Base-by-base conservation (phyloP, 1,140 invertebrate species). In the Goniozus legneri region DNA sequence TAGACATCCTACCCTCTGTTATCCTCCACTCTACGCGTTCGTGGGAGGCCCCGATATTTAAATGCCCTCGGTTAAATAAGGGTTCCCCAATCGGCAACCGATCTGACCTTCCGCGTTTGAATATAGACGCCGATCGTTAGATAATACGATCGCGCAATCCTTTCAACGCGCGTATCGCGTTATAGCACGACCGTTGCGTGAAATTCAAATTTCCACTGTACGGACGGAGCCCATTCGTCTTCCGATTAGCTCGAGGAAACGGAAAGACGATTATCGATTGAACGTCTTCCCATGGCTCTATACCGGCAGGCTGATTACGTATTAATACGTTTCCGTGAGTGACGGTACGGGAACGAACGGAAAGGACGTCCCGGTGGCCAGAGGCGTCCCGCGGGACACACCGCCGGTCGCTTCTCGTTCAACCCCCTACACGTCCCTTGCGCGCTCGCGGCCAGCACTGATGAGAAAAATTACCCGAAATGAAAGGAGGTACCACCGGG, bases 381-480 rank as follows among this genome's bases (percentile, higher is more conserved):
- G n/a, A 30, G 60, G 56, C 62, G 58, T 69, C 67, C 60, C 68
- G 47, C 46, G 66, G 60, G 65, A 69, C 52, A 64, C 56, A n/a
- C n/a, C n/a, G n/a, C n/a, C n/a, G n/a, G n/a, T n/a, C n/a, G n/a
- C n/a, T n/a, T n/a, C n/a, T n/a, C n/a, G n/a, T n/a, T n/a, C n/a
- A n/a, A n/a, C n/a, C n/a, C n/a, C n/a, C n/a, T n/a, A n/a, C n/a
- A n/a, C n/a, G n/a, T n/a, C n/a, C n/a, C n/a, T n/a, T n/a, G n/a
- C n/a, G n/a, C n/a, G n/a, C 50, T 45, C 57, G 58, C 50, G 57
- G 4, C 24, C 24, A 10, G 10, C 32, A 8, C 59, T 60, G 59
- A 62, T 60, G 59, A 62, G 58, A 62, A 62, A 62, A 62, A 62
- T 62, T 60, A 62, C 43, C 48, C 56, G 58, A 60, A 61, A 60